Percentiles rank a stretch among this genome's conserved stretches.
Evolutionary conservation across 2,888 invertebrate species (phyloP).

Genomic region (Caenorhabditis sp.): DNA sequence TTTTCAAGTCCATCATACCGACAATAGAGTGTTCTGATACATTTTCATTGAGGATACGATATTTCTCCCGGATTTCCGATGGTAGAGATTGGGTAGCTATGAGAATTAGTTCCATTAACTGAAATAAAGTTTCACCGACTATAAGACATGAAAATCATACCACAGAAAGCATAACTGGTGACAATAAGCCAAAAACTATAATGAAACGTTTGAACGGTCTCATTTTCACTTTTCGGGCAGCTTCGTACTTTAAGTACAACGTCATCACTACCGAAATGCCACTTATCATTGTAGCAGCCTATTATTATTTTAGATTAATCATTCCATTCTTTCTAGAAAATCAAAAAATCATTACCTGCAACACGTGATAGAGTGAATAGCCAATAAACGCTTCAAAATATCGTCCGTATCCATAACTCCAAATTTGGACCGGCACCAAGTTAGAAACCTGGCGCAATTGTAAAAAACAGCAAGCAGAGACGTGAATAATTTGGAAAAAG

Average conservation of each 20-base stretch:
- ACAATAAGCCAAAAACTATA: background rate
- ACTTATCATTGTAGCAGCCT: slow-evolving; percentile 31
- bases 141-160: slow-evolving; percentile 18
- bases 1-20: slow-evolving; percentile 14
- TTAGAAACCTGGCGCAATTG: slow-evolving; percentile 37
- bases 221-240: background rate
- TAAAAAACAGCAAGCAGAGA: slow-evolving; percentile 12
- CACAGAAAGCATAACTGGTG: slow-evolving; percentile 12
- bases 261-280: slow-evolving; percentile 35
- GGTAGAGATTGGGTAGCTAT: slow-evolving; percentile 16
- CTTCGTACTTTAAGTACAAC: slow-evolving; percentile 35
- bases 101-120: slow-evolving; percentile 31
- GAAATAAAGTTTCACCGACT: background rate
- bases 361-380: slow-evolving; percentile 29
- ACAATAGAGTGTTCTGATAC: slow-evolving; percentile 18
- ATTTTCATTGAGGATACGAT: slow-evolving; percentile 13
- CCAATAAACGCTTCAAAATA: slow-evolving; percentile 26
- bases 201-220: background rate
- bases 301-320: no score
- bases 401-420: slow-evolving; percentile 39
- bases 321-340: no score
- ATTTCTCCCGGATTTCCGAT: slow-evolving; percentile 12
- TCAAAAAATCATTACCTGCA: no score
- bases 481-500: slow-evolving; percentile 32
- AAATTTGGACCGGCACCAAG: slow-evolving; percentile 24